A percentile compares a stretch with the other conserved stretches of the same genome.
phyloP scores from a whole-genome alignment of 1,140 invertebrate species.

The Drosophila navojoa region DNA sequence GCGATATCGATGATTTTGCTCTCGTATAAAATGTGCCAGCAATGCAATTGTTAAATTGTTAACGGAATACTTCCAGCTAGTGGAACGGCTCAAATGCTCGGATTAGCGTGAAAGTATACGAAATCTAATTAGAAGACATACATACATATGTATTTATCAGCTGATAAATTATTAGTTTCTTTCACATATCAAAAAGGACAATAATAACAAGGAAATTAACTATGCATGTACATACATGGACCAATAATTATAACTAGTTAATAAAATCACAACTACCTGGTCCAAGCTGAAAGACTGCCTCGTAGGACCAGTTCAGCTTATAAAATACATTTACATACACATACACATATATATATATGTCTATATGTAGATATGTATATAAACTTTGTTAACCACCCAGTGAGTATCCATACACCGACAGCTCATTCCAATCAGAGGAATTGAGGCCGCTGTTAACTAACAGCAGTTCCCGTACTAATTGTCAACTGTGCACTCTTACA shows the following conservation, averaged over 20 bases:
- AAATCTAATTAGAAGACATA: too few relatives aligned
- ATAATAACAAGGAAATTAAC: too few relatives aligned
- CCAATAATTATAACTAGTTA: neutral
- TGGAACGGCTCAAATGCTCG: too few relatives aligned
- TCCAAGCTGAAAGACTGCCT: neutral
- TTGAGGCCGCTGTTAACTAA: conserved; percentile 68
- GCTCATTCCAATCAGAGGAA: conserved; percentile 58
- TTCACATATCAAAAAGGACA: too few relatives aligned
- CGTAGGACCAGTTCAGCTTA: neutral
- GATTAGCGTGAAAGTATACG: too few relatives aligned
- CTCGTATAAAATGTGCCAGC: too few relatives aligned
- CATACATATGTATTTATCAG: too few relatives aligned
- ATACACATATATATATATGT: neutral
- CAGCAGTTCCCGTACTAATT: conserved; percentile 74
- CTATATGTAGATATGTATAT: conserved; percentile 8
- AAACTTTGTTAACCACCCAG: conserved; percentile 35
- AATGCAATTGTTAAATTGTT: too few relatives aligned
- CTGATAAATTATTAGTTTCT: too few relatives aligned
- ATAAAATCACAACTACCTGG: neutral
- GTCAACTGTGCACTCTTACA: conserved; percentile 37
- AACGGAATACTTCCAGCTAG: too few relatives aligned
- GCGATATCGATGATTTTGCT: too few relatives aligned
- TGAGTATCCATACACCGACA: conserved; percentile 13
- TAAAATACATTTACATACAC: neutral
- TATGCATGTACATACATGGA: too few relatives aligned